Evolutionary conservation across 2,888 invertebrate genomes (phyloP).

Genomic region (Agrotis puta): DNA sequence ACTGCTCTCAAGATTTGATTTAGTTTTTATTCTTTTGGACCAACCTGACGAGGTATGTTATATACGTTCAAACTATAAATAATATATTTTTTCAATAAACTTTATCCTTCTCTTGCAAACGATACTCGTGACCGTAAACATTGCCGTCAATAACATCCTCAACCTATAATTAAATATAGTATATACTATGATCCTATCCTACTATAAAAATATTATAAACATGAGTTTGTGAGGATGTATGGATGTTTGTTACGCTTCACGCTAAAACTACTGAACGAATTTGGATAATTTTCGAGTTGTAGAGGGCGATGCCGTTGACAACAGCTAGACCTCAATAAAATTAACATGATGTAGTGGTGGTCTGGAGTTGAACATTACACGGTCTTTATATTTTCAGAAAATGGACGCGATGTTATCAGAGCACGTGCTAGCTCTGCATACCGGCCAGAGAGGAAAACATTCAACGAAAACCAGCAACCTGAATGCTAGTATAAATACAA

Average conservation of each 20-base stretch:
- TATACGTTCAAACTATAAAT: background rate
- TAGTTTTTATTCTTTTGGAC: conserved; percentile 97
- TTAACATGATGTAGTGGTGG: background rate
- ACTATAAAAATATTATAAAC: too few relatives aligned
- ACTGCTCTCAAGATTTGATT: conserved; percentile 97
- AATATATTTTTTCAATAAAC: background rate
- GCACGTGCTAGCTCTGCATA: conserved; percentile 95
- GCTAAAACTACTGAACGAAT: too few relatives aligned
- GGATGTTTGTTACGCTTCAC: too few relatives aligned
- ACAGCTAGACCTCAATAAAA: background rate
- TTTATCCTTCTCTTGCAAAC: background rate
- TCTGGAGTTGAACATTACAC: background rate
- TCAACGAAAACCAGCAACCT: conserved; percentile 64
- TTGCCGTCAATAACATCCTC: too few relatives aligned
- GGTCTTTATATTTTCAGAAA: conserved; percentile 87
- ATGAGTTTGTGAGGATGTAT: too few relatives aligned
- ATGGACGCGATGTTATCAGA: conserved; percentile 94
- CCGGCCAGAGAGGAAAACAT: conserved; percentile 82
- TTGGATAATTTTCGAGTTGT: too few relatives aligned
- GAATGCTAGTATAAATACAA: conserved; percentile 76
- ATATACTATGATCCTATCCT: too few relatives aligned
- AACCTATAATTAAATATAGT: too few relatives aligned
- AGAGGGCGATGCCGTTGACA: too few relatives aligned
- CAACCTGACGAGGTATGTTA: conserved; percentile 94
- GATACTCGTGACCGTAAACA: background rate